A percentile compares a stretch with the other conserved stretches of the same genome.
phyloP scores from a whole-genome alignment of 1,140 invertebrate genomes.

The Megathymus violae region DNA sequence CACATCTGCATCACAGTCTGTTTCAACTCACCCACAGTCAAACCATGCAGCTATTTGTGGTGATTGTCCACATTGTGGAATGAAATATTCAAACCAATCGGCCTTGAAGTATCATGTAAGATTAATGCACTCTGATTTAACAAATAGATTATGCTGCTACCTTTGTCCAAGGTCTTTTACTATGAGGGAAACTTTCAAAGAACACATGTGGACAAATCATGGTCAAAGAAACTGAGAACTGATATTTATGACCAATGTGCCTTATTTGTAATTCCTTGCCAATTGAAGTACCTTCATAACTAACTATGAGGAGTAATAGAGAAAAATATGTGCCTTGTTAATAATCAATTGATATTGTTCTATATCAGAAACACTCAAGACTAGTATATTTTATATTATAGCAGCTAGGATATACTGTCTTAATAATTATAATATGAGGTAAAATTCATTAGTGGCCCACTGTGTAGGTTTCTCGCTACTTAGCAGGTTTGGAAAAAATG shows the following conservation, averaged over 20 bases:
- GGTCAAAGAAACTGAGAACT: conserved; percentile 84
- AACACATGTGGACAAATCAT: conserved; percentile 87
- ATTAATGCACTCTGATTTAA: conserved; percentile 87
- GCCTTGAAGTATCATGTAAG: conserved; percentile 88
- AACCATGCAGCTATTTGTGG: conserved; percentile 86
- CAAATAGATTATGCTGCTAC: conserved; percentile 87
- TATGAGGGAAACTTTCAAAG: conserved; percentile 86
- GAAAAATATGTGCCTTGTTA: conserved; percentile 52
- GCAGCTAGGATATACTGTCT: background rate
- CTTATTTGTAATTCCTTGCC: conserved; percentile 49
- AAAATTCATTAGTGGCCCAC: too few species aligned
- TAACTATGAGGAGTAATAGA: conserved; percentile 24
- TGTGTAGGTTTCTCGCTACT: too few species aligned
- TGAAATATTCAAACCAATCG: conserved; percentile 87
- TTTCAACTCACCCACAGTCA: conserved; percentile 64
- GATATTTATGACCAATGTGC: conserved; percentile 53
- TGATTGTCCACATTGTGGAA: conserved; percentile 87
- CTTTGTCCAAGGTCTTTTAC: conserved; percentile 86
- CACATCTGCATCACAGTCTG: conserved; percentile 67
- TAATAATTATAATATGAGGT: too few species aligned
- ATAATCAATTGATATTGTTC: conserved; percentile 25
- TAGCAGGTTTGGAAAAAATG: too few species aligned
- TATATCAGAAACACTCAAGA: background rate
- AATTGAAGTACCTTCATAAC: conserved; percentile 32
- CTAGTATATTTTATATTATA: background rate